phyloP scores from a whole-genome alignment of 2,797 vertebrate species.

The Coilia nasus region DNA sequence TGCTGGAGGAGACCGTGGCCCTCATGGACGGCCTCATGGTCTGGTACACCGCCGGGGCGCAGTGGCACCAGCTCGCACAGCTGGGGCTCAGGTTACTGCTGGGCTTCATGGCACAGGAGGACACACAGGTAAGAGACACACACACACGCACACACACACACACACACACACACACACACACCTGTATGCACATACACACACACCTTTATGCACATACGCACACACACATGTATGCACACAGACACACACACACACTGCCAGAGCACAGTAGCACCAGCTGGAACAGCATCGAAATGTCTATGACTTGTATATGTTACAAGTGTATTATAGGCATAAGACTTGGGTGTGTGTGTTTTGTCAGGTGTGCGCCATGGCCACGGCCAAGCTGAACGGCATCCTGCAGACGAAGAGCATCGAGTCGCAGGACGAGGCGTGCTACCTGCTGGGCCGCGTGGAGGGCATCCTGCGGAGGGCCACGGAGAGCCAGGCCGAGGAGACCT shows the following conservation, averaged over 20 bases:
- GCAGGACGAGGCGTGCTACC: conserved; percentile 93
- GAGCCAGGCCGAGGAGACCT: conserved; percentile 86
- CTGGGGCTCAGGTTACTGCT: conserved; percentile 90
- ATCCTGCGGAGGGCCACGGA: conserved; percentile 87
- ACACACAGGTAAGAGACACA: conserved; percentile 80
- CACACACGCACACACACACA: neutral
- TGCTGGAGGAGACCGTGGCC: conserved; percentile 88
- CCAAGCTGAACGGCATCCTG: conserved; percentile 93
- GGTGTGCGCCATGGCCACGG: conserved; percentile 94
- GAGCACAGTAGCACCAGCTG: conserved; percentile 82
- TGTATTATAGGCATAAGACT: too few relatives aligned
- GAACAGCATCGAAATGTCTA: too few relatives aligned
- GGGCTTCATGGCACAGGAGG: conserved; percentile 92
- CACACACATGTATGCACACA: conserved; percentile 63
- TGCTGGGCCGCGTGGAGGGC: conserved; percentile 89
- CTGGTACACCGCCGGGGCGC: conserved; percentile 84
- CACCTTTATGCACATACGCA: neutral
- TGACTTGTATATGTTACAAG: too few relatives aligned
- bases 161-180: conserved; percentile 56
- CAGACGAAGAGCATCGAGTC: conserved; percentile 92
- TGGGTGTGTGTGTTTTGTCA: conserved; percentile 52
- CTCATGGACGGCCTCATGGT: conserved; percentile 92
- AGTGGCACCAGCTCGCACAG: conserved; percentile 87
- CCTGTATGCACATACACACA: neutral
- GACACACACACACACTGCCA: conserved; percentile 68